phyloP scores from a whole-genome alignment of 2,888 invertebrate genomes.

The Hirtodrosophila trivittata region DNA sequence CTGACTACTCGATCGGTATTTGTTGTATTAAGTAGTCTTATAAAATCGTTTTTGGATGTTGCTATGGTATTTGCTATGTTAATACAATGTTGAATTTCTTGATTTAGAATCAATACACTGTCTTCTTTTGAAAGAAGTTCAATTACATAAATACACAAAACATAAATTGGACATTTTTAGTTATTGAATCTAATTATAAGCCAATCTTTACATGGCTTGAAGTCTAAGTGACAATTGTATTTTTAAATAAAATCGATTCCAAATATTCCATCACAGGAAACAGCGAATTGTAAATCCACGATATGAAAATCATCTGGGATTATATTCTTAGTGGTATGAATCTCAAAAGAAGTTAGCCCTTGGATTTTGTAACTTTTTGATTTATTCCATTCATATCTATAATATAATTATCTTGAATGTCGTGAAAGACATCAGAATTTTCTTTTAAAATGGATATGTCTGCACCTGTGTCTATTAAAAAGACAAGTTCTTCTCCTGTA shows the following conservation, averaged over 20 bases:
- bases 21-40: constrained; percentile 3
- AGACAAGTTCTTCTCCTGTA: too few species aligned
- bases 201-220: constrained; percentile 1
- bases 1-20: neutral
- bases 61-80: constrained; percentile 1
- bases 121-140: neutral
- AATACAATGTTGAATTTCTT: neutral
- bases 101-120: neutral
- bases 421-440: too few species aligned
- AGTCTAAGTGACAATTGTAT: neutral
- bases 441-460: too few species aligned
- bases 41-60: neutral
- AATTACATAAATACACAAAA: neutral
- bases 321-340: neutral
- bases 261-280: constrained; percentile 3
- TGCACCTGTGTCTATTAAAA: too few species aligned
- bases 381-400: constrained; percentile 12
- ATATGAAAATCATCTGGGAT: neutral
- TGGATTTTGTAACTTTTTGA: constrained; percentile 2
- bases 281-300: constrained; percentile 5
- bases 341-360: neutral
- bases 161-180: neutral
- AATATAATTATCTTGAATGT: constrained; percentile 7
- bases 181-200: neutral
- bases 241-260: neutral